Evolutionary conservation across 2,888 invertebrate species (phyloP), one percentile per base, ranked within the genome.

Genomic region (Caenorhabditis virilis): DNA sequence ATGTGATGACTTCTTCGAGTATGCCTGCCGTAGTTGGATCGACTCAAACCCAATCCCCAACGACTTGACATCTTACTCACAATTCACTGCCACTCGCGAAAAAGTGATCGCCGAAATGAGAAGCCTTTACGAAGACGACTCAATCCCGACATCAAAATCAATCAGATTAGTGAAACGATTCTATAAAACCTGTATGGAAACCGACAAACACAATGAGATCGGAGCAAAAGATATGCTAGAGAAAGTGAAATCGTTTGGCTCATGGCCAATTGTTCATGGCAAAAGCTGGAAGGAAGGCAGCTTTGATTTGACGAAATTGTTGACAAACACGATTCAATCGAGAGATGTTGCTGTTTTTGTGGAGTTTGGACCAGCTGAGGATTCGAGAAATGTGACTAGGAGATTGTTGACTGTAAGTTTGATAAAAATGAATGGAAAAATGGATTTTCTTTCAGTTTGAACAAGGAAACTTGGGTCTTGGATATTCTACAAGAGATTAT

Each of bases 391-490:
- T 63, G 78, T 74, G 9, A 63, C 69, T 6, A 55, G 74, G 13
- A 48, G 74, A n/a, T 53, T 75, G 36, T 42, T 77, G 16, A 62
- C 60, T 41, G 67, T 64, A 36, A 61, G 65, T 22, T 23, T 23
- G 3, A 42, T 5, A 9, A 39, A 39, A 39, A 39, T 13, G 5
- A 18, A 2, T 15, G 23, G 15, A 42, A 42, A 42, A 39, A 20
- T 7, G n/a, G 7, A 39, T 5, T 22, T 26, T 51, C 13, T 26
- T 50, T 5, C 57, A 75, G 69, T 76, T 82, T 43, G 82, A 82
- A 51, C 82, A 82, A 65, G 79, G 79, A 42, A 66, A 65, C 35
- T 71, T 82, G n/a, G 82, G 82, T 7, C 65, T 82, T 26, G 82
- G 82, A n/a, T 61, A 71, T n/a, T 69, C 72, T 9, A 76, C 82